Base-by-base conservation (phyloP, 2,113 vertebrate species). In the Tragelaphus buxtoni region DNA sequence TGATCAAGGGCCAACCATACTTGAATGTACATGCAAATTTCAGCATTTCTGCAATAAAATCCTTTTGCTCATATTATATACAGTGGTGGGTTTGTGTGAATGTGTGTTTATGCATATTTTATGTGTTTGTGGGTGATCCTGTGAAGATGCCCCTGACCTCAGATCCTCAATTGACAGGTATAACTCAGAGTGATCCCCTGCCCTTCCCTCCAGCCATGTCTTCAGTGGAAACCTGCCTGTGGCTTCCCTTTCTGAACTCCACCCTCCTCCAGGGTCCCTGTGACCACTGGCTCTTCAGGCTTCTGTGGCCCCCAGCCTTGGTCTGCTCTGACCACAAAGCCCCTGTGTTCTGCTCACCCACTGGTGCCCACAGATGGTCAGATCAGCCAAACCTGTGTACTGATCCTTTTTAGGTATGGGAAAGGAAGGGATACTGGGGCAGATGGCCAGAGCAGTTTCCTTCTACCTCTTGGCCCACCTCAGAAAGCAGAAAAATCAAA, bases 381-480 rank as follows among this genome's bases (percentile, higher is more conserved):
- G 63, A 76, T 96, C 86, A 95, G 91, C 88, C 22, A 0, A 6
- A 95, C 60, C 87, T 42, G 80, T 56, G 47, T 4, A 4, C 12
- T 47, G 86, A 82, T 13, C 35, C 39, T 7, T 0, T 0, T 47
- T 32, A 56, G 24, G 60, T 79, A 47, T 20, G 0, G 0, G 45
- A 83, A 60, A 4, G 11, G 2, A 28, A 22, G 16, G 0, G 39
- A 72, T 11, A 16, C 14, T 42, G 0, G 39, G 82, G n/a, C 53
- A 28, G 45, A 65, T 9, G 13, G 53, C 51, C 58, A 83, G 42
- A n/a, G 56, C 8, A 42, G 13, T 65, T 72, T 53, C 69, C 32
- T 91, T 51, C 65, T 84, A 32, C 28, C 14, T 56, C 13, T 87
- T 56, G 8, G 17, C 9, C 53, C n/a, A 82, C 58, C 58, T 26